Evolutionary conservation across 35 echinoderm and acorn worm genomes (phyloP).

Genomic region (Acanthaster planci): DNA sequence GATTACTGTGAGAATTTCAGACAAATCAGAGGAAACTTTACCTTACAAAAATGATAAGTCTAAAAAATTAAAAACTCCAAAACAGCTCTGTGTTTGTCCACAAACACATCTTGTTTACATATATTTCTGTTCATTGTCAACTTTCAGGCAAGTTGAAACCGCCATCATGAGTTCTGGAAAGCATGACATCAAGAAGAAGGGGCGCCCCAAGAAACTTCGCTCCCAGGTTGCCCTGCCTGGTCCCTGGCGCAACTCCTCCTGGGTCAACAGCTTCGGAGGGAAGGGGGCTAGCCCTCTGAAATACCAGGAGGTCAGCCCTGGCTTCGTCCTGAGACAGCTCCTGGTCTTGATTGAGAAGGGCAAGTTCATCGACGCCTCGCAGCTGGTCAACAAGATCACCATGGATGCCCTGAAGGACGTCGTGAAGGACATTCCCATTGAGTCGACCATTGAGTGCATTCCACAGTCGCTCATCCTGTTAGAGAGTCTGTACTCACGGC

Average conservation of each 20-base stretch:
- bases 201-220: conserved; percentile 31
- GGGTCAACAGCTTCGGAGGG: conserved; percentile 87
- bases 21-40: too few relatives aligned
- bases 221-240: conserved; percentile 33
- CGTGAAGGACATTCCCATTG: conserved; percentile 68
- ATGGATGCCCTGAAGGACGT: conserved; percentile 59
- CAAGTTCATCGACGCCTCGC: conserved; percentile 91
- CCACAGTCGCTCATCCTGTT: conserved; percentile 72
- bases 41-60: too few relatives aligned
- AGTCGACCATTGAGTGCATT: conserved; percentile 62
- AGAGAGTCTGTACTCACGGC: conserved; percentile 90
- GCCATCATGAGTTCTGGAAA: too few relatives aligned
- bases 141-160: too few relatives aligned
- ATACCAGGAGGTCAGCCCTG: conserved; percentile 83
- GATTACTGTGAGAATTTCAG: too few relatives aligned
- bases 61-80: too few relatives aligned
- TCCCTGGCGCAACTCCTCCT: conserved; percentile 73
- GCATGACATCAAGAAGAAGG: background rate
- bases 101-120: too few relatives aligned
- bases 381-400: conserved; percentile 88
- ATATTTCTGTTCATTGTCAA: too few relatives aligned
- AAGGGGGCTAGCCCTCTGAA: conserved; percentile 82
- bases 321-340: conserved; percentile 77
- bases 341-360: conserved; percentile 83
- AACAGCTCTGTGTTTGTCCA: too few relatives aligned